phyloP scores from a whole-genome alignment of 2,113 vertebrate species.

The Actenoides lindsayi region DNA sequence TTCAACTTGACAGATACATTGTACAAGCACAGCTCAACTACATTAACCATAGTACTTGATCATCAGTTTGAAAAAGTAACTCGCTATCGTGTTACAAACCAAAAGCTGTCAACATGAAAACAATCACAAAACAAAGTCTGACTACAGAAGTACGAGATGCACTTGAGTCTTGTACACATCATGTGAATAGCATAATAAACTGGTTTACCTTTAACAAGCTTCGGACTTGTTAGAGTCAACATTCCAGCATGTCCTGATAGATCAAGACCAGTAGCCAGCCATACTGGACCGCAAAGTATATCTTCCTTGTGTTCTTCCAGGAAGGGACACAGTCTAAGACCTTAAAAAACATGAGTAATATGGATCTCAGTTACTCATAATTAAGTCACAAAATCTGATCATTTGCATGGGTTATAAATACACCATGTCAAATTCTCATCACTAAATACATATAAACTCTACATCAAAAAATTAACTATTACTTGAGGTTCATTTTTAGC shows the following conservation, averaged over 20 bases:
- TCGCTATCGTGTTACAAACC: not conserved
- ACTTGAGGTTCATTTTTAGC: not conserved
- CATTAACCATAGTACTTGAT: not conserved
- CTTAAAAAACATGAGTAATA: constrained; percentile 68
- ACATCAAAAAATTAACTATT: not conserved
- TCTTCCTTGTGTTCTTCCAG: constrained; percentile 98
- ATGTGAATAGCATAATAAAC: not conserved
- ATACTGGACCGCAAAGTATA: constrained; percentile 95
- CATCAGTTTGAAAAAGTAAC: not conserved
- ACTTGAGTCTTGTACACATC: not conserved
- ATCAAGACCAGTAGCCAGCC: constrained; percentile 96
- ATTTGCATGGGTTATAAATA: not conserved
- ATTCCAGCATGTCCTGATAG: constrained; percentile 97
- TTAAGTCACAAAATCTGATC: not conserved
- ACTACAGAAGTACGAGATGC: not conserved
- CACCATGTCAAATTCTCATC: not conserved
- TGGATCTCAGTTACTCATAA: not conserved
- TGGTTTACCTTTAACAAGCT: constrained; percentile 93
- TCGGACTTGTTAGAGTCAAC: constrained; percentile 96
- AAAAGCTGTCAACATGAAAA: not conserved
- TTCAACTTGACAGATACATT: not conserved
- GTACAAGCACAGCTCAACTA: not conserved
- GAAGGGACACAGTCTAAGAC: constrained; percentile 91
- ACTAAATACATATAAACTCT: not conserved
- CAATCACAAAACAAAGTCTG: not conserved